phyloP scores from a whole-genome alignment of 2,113 vertebrate species.

The Lethenteron reissneri region DNA sequence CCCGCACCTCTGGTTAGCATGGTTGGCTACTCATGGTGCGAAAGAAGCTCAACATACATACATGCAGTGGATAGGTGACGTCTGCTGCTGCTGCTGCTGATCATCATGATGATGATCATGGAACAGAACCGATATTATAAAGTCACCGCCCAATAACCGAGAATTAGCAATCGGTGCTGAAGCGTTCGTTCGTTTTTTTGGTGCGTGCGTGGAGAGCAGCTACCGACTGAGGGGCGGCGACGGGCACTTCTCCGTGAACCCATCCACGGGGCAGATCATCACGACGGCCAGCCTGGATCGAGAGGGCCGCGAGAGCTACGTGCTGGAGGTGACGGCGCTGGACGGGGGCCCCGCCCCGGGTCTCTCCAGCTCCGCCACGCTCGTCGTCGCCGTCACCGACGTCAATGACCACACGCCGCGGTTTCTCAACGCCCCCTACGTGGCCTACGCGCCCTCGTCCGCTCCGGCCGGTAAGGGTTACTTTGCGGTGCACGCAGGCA shows the following conservation, averaged over 20 bases:
- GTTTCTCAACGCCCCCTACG: constrained; percentile 89
- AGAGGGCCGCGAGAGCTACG: constrained; percentile 48
- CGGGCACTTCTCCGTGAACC: constrained; percentile 84
- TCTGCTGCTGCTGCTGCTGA: no score
- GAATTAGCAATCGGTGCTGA: not conserved
- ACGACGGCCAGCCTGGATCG: constrained; percentile 67
- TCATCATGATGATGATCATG: no score
- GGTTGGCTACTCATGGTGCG: no score
- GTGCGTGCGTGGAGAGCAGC: constrained; percentile 22
- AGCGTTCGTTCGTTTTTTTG: not conserved
- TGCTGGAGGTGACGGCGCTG: constrained; percentile 56
- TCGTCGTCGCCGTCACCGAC: constrained; percentile 47
- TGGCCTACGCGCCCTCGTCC: constrained; percentile 68
- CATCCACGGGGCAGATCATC: constrained; percentile 82
- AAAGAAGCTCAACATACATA: no score
- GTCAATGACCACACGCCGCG: constrained; percentile 83
- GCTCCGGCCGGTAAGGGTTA: constrained; percentile 39
- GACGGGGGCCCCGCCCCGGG: constrained; percentile 45
- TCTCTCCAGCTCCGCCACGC: constrained; percentile 63
- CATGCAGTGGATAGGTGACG: no score
- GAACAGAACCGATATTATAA: no score
- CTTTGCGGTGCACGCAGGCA: not conserved
- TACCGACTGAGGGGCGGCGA: constrained; percentile 65
- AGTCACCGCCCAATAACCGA: not conserved
- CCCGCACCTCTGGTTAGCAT: no score